Evolutionary conservation across 2,113 vertebrate species (phyloP).

Genomic region (Etheostoma spectabile): DNA sequence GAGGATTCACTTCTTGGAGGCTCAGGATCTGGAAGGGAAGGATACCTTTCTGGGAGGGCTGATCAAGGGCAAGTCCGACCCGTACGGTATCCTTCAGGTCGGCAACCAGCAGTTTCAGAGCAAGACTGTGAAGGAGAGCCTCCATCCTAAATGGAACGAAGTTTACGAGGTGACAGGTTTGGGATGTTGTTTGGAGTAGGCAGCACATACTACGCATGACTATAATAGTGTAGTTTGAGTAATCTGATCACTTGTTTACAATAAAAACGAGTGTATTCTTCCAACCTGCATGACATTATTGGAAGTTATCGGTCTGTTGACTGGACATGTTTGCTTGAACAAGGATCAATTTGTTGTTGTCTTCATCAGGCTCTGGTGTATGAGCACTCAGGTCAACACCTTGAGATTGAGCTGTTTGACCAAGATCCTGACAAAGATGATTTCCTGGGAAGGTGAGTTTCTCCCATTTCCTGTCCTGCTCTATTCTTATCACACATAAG

Average conservation of each 20-base stretch:
- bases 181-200: not conserved
- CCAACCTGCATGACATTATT: not conserved
- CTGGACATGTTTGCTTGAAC: slow-evolving; percentile 24
- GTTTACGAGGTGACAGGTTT: slow-evolving; percentile 91
- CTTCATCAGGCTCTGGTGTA: slow-evolving; percentile 91
- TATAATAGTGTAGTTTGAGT: not conserved
- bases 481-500: slow-evolving; percentile 4
- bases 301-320: slow-evolving; percentile 28
- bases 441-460: slow-evolving; percentile 92
- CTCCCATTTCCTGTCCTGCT: slow-evolving; percentile 20
- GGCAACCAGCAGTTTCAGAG: slow-evolving; percentile 96
- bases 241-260: not conserved
- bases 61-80: slow-evolving; percentile 97
- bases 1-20: slow-evolving; percentile 96
- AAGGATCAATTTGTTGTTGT: slow-evolving; percentile 5
- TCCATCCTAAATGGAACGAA: slow-evolving; percentile 97
- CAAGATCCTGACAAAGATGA: slow-evolving; percentile 99
- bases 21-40: slow-evolving; percentile 95
- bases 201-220: not conserved
- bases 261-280: not conserved
- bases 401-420: slow-evolving; percentile 97
- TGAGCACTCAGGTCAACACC: slow-evolving; percentile 93
- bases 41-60: slow-evolving; percentile 95
- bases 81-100: slow-evolving; percentile 93
- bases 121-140: slow-evolving; percentile 95